phyloP scores from a whole-genome alignment of 1,140 invertebrate genomes.

The Wiebesia pumilae region DNA sequence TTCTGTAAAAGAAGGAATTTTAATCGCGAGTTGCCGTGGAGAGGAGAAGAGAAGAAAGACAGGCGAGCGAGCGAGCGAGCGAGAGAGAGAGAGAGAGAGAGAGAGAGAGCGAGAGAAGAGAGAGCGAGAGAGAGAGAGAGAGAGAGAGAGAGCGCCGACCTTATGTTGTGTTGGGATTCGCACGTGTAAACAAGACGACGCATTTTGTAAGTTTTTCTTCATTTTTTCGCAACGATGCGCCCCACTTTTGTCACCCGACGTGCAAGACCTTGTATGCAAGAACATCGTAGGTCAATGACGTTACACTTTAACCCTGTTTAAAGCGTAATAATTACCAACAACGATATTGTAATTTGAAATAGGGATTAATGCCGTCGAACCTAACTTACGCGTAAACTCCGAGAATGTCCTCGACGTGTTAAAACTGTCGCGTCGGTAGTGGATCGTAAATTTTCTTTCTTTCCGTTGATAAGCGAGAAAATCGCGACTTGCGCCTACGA shows the following conservation, averaged over 20 bases:
- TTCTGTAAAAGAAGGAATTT: neutral
- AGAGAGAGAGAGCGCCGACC: neutral
- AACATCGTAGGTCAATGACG: slow-evolving; percentile 9
- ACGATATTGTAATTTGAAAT: neutral
- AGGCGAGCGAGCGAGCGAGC: neutral
- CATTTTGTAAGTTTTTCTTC: slow-evolving; percentile 21
- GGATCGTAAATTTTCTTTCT: slow-evolving; percentile 25
- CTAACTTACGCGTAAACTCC: neutral
- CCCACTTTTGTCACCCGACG: neutral
- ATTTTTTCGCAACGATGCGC: neutral
- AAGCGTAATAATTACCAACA: neutral
- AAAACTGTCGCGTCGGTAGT: neutral
- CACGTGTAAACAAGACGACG: neutral
- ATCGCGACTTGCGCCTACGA: too few species aligned
- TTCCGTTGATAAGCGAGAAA: neutral
- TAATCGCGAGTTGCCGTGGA: neutral
- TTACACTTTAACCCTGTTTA: neutral
- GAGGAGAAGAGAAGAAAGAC: neutral
- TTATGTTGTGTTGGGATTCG: neutral
- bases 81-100: neutral
- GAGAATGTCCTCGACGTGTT: neutral
- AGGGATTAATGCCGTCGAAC: slow-evolving; percentile 3
- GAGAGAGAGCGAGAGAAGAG: neutral
- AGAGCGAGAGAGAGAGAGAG: neutral
- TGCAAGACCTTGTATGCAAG: neutral